These are phyloP conservation scores for Xanthorhoe designata DNA, from an alignment of 2,888 invertebrate species.

Conservation along the genomic window DNA sequence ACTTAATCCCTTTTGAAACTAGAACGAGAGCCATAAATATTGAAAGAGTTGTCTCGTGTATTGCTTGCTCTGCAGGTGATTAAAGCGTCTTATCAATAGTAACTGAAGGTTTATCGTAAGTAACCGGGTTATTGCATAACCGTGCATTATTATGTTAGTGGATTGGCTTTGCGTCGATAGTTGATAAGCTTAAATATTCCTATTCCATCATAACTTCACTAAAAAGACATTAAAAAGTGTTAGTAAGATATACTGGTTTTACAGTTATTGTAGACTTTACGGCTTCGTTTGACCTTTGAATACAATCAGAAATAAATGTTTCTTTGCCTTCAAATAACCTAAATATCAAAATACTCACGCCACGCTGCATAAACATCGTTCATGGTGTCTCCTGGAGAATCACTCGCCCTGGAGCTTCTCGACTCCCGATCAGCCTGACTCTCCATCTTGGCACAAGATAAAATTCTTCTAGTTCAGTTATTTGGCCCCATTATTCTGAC, in stretches of 20 bases:
- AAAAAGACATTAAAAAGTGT: too few species aligned
- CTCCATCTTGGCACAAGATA: slow-evolving; percentile 57
- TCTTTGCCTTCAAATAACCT: not conserved
- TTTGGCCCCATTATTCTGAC: slow-evolving; percentile 3
- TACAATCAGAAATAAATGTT: too few species aligned
- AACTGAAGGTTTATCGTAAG: slow-evolving; percentile 22
- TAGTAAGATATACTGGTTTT: too few species aligned
- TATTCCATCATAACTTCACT: not conserved
- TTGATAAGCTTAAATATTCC: not conserved
- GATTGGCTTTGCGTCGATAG: slow-evolving; percentile 25
- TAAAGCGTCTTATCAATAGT: slow-evolving; percentile 31
- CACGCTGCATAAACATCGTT: slow-evolving; percentile 88
- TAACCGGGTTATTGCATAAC: slow-evolving; percentile 38
- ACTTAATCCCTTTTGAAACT: slow-evolving; percentile 4
- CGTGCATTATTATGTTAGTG: slow-evolving; percentile 29
- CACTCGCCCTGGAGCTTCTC: slow-evolving; percentile 73
- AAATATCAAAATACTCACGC: slow-evolving; percentile 80
- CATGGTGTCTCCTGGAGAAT: slow-evolving; percentile 86
- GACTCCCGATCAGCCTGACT: slow-evolving; percentile 65
- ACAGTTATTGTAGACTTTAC: too few species aligned
- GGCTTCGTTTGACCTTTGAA: too few species aligned
- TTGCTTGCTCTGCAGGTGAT: slow-evolving; percentile 32
- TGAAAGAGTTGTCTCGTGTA: slow-evolving; percentile 1
- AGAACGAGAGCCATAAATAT: not conserved
- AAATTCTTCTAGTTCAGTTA: not conserved